These are phyloP conservation scores for Lasioglossum pauxillum DNA, from an alignment of 2,888 invertebrate genomes.

Conservation along the genomic window DNA sequence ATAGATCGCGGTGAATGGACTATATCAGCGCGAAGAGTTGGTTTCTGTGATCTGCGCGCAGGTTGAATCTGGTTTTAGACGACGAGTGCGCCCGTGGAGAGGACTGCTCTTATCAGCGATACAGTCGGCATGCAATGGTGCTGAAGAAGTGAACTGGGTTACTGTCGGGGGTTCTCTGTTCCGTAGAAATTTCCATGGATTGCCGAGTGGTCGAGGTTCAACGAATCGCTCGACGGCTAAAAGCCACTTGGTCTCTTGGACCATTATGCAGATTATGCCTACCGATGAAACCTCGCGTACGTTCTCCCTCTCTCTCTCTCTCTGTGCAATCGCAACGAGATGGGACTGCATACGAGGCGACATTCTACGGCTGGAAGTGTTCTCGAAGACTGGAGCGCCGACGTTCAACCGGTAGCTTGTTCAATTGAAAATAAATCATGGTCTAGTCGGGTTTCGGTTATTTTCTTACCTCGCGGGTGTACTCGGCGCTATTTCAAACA, in stretches of 20 bases:
- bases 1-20: background rate
- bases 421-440: background rate
- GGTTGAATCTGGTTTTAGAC: background rate
- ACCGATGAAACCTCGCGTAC: slow-evolving; percentile 6
- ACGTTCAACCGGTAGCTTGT: background rate
- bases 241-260: slow-evolving; percentile 29
- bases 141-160: slow-evolving; percentile 28
- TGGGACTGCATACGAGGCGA: background rate
- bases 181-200: slow-evolving; percentile 29
- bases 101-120: slow-evolving; percentile 29
- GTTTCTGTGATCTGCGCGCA: background rate
- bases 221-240: slow-evolving; percentile 31
- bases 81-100: background rate
- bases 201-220: slow-evolving; percentile 19
- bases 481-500: background rate
- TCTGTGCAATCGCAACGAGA: slow-evolving; percentile 14
- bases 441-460: background rate
- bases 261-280: slow-evolving; percentile 48
- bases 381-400: background rate
- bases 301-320: background rate
- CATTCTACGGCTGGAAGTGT: background rate
- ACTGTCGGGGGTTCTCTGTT: background rate
- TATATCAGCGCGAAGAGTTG: background rate
- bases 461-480: background rate
- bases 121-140: slow-evolving; percentile 42